phyloP scores from a whole-genome alignment of 2,888 invertebrate genomes.

The Mimas tiliae region DNA sequence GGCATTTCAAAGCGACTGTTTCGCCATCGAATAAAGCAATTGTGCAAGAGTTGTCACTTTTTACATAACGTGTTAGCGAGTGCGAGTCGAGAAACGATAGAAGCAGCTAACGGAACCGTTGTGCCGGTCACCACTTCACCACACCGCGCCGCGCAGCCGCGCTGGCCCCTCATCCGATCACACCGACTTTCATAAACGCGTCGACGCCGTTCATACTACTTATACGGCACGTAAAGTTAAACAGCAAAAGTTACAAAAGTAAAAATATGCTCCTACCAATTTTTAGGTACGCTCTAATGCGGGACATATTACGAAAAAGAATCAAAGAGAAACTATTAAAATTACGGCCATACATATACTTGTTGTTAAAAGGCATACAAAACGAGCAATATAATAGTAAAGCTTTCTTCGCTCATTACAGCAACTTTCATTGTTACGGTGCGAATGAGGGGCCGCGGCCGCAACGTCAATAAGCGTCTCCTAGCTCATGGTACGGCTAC shows the following conservation, averaged over 20 bases:
- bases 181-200: constrained; percentile 7
- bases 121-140: neutral
- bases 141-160: neutral
- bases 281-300: neutral
- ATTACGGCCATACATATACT: neutral
- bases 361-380: constrained; percentile 29
- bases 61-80: constrained; percentile 71
- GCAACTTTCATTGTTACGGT: constrained; percentile 76
- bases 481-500: constrained; percentile 51
- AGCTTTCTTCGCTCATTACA: constrained; percentile 53
- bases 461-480: constrained; percentile 49
- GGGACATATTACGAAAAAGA: neutral
- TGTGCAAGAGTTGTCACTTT: constrained; percentile 82
- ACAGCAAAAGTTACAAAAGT: too few species aligned
- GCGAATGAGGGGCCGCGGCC: constrained; percentile 58
- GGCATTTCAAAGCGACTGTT: constrained; percentile 78
- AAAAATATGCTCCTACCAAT: neutral
- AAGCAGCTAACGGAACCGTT: constrained; percentile 37
- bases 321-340: too few species aligned
- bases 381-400: constrained; percentile 42
- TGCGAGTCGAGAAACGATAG: constrained; percentile 44
- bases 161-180: neutral
- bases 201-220: neutral
- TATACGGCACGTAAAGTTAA: neutral
- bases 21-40: constrained; percentile 81